Evolutionary conservation across 2,797 vertebrate species (phyloP).

Genomic region (Discoglossus pictus): DNA sequence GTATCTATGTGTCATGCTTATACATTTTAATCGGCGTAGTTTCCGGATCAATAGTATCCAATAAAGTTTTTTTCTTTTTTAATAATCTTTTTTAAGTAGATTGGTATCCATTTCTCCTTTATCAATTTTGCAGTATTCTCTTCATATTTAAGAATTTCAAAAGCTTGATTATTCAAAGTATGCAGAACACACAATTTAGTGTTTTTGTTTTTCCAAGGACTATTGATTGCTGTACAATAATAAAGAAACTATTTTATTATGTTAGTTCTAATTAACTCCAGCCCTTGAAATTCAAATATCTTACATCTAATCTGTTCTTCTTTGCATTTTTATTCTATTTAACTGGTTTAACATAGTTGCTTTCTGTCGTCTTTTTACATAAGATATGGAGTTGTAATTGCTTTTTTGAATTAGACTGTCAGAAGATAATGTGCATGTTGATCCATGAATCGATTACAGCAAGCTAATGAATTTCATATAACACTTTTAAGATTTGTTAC

Average conservation of each 20-base stretch:
- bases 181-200: constrained; percentile 63
- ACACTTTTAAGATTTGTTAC: constrained; percentile 63
- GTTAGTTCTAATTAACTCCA: constrained; percentile 82
- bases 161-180: constrained; percentile 68
- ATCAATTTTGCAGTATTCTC: constrained; percentile 67
- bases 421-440: constrained; percentile 63
- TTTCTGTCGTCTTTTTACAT: constrained; percentile 65
- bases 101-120: too few relatives aligned
- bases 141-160: constrained; percentile 70
- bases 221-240: constrained; percentile 76
- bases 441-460: constrained; percentile 68
- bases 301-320: constrained; percentile 76
- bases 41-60: too few relatives aligned
- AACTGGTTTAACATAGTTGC: constrained; percentile 64
- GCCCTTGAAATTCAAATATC: constrained; percentile 73
- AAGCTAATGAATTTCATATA: constrained; percentile 67
- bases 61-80: too few relatives aligned
- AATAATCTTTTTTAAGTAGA: too few relatives aligned
- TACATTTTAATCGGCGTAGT: too few relatives aligned
- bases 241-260: constrained; percentile 79
- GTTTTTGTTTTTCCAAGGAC: constrained; percentile 67
- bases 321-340: constrained; percentile 73
- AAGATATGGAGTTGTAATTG: constrained; percentile 62
- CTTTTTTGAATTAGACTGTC: constrained; percentile 68
- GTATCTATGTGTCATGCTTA: too few relatives aligned